Evolutionary conservation across 2,888 invertebrate genomes (phyloP), one percentile per base, ranked within the genome.

Genomic region (Synergus gifuensis): DNA sequence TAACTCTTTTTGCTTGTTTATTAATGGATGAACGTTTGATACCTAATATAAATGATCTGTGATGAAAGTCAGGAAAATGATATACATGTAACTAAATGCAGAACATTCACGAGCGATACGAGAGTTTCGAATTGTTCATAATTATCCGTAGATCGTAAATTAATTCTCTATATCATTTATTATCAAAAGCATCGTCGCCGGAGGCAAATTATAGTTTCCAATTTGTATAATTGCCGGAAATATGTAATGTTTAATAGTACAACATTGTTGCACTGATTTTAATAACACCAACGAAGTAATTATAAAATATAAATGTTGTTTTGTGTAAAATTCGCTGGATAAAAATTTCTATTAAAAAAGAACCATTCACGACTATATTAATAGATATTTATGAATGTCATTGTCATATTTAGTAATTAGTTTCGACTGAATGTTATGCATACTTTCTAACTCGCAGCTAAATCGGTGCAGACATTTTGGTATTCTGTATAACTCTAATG

Each of bases 401-500:
- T 12, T 28, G 7, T 62, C 62, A 62, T 28, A 22, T 62, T 62
- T 22, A 4, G 22, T 62, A 62, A 62, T 62, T 62, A 14, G 18
- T 62, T 12, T 22, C 22, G 12, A 5, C 62, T 12, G 28, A 22
- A 22, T 62, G 18, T 62, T 62, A 62, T 62, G 62, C 62, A 62
- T 18, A 73, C 28, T 54, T 73, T 3, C 49, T 28, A 36, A 73
- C 54, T 36, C 4, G 16, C 49, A n/a, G 73, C 28, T 54, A 73
- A 73, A 73, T 73, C 54, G 36, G 54, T 67, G 67, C 67, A 67
- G 44, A 54, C 46, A 73, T 73, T 73, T 54, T 3, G 54, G 73
- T 73, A 73, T 73, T 73, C 36, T 36, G 36, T 54, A 28, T 18
- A 54, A 73, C 73, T 73, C 73, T 89, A 90, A 90, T 90, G 90